phyloP scores from a whole-genome alignment of 2,113 vertebrate genomes.

The Nothocercus julius region DNA sequence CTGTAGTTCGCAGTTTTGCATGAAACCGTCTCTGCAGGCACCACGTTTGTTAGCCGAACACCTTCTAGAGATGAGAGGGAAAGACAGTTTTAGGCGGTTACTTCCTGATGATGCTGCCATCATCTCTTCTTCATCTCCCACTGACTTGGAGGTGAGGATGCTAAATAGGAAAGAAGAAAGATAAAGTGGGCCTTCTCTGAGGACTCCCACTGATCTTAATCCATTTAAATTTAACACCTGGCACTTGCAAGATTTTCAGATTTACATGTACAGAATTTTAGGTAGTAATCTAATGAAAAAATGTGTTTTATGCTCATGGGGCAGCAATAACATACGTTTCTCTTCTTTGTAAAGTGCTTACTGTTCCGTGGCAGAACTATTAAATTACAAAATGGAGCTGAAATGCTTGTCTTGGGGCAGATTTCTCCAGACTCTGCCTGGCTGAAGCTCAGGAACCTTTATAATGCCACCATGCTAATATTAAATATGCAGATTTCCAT shows the following conservation, averaged over 20 bases:
- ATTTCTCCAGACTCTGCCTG: neutral
- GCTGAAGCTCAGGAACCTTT: neutral
- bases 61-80: neutral
- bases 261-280: neutral
- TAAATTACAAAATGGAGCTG: neutral
- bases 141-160: neutral
- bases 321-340: neutral
- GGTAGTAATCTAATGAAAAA: neutral
- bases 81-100: neutral
- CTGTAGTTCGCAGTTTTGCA: neutral
- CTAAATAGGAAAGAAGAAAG: neutral
- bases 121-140: neutral
- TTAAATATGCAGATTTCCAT: neutral
- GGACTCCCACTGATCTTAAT: neutral
- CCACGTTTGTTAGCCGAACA: neutral
- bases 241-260: neutral
- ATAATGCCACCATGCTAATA: rapidly evolving
- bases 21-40: neutral
- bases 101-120: neutral
- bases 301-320: neutral
- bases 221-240: neutral
- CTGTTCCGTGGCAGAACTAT: neutral
- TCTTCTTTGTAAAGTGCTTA: neutral
- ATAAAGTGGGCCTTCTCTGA: neutral
- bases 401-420: neutral